Evolutionary conservation across 2,113 vertebrate genomes (phyloP).

Genomic region (Barbus barbus): DNA sequence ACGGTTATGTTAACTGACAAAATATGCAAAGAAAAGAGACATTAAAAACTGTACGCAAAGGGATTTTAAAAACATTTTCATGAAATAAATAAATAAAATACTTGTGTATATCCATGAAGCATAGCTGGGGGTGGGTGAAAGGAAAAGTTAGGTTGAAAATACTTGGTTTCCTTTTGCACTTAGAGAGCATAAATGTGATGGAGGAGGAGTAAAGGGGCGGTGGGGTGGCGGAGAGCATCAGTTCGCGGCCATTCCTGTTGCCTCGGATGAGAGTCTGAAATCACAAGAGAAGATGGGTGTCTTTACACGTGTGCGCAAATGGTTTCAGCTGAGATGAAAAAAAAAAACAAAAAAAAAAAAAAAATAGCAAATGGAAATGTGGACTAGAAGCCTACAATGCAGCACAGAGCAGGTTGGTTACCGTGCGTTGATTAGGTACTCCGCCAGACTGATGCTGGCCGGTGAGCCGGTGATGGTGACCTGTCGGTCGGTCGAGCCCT

Average conservation of each 20-base stretch:
- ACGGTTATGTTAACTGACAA: conserved; percentile 50
- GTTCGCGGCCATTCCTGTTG: conserved; percentile 96
- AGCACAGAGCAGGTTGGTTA: conserved; percentile 68
- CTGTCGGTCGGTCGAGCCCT: conserved; percentile 93
- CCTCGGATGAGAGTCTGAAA: conserved; percentile 97
- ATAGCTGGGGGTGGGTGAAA: conserved; percentile 77
- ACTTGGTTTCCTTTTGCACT: conserved; percentile 77
- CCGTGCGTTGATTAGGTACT: conserved; percentile 99
- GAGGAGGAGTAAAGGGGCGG: conserved; percentile 80
- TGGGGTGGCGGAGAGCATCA: conserved; percentile 82
- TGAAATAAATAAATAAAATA: conserved; percentile 80
- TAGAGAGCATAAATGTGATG: conserved; percentile 64
- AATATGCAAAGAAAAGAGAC: conserved; percentile 67
- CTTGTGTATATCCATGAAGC: conserved; percentile 79
- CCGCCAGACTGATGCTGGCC: conserved; percentile 97
- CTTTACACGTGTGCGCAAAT: too few species aligned
- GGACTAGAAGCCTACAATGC: too few species aligned
- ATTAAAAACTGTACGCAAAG: conserved; percentile 82
- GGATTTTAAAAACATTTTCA: conserved; percentile 82
- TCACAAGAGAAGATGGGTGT: neutral
- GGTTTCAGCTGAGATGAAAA: too few species aligned
- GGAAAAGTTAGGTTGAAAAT: conserved; percentile 83
- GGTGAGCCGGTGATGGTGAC: conserved; percentile 98
- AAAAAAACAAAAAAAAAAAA: too few species aligned
- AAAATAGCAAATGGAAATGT: too few species aligned